phyloP scores from a whole-genome alignment of 2,888 invertebrate species.

The Pocota personata region DNA sequence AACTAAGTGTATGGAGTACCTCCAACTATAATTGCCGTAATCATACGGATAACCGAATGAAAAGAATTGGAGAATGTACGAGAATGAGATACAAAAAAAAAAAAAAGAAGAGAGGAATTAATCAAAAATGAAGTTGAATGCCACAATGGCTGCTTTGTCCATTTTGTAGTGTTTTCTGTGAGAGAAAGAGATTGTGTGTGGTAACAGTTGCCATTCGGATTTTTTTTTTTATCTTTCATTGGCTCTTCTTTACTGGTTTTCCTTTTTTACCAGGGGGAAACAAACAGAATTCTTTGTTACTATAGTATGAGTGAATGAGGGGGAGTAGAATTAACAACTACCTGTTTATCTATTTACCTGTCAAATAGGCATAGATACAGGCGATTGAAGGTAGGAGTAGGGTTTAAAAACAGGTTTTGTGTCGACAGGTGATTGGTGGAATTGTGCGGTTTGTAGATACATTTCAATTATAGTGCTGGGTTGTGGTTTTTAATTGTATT shows the following conservation, averaged over 20 bases:
- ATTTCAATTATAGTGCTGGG: not conserved
- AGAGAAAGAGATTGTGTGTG: conserved; percentile 9
- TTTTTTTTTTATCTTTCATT: conserved; percentile 34
- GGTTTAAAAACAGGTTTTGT: not conserved
- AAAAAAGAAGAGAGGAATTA: conserved; percentile 34
- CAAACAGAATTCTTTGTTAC: conserved; percentile 36
- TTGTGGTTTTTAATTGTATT: not conserved
- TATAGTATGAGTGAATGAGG: not conserved
- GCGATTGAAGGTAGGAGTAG: not conserved
- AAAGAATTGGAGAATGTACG: conserved; percentile 38
- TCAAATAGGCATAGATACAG: not conserved
- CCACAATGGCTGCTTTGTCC: conserved; percentile 72
- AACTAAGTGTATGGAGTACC: conserved; percentile 21
- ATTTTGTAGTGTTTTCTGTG: conserved; percentile 27
- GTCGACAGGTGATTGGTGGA: not conserved
- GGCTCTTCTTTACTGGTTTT: not conserved
- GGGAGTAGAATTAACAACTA: not conserved
- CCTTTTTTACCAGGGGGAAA: not conserved
- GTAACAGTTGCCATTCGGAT: conserved; percentile 37
- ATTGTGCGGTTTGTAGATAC: not conserved
- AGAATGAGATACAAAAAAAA: conserved; percentile 1
- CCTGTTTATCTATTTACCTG: conserved; percentile 6
- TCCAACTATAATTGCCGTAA: conserved; percentile 61
- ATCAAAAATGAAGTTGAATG: conserved; percentile 70
- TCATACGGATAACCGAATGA: conserved; percentile 42